Conservation (phyloP, 2,888 invertebrate genomes). For the Rhamnusium bicolor region DNA sequence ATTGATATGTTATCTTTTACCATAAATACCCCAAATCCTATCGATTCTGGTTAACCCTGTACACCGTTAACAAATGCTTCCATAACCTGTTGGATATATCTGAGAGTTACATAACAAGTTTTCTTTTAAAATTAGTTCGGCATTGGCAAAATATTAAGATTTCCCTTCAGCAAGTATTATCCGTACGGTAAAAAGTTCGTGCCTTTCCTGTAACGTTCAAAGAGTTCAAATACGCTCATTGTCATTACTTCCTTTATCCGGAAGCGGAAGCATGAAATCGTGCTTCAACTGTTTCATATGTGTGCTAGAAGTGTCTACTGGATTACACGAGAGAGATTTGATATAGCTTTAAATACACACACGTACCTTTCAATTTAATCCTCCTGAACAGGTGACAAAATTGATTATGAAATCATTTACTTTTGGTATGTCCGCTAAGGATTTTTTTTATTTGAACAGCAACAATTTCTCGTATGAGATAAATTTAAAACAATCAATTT, state of each 20-base stretch:
- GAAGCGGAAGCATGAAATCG: constrained; percentile 60
- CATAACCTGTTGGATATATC: too few relatives aligned
- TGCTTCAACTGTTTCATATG: constrained; percentile 46
- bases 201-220: constrained; percentile 24
- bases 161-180: neutral
- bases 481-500: neutral
- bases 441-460: neutral
- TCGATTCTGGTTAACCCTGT: too few relatives aligned
- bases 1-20: too few relatives aligned
- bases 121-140: neutral
- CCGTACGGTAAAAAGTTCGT: constrained; percentile 25
- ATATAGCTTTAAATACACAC: neutral
- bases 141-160: constrained; percentile 10
- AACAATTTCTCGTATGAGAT: neutral
- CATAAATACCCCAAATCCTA: too few relatives aligned
- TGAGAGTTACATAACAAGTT: too few relatives aligned
- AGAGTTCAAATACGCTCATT: constrained; percentile 51
- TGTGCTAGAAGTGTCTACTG: constrained; percentile 30
- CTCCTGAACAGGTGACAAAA: neutral
- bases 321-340: neutral
- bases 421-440: neutral
- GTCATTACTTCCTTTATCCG: constrained; percentile 63
- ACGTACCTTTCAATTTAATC: neutral
- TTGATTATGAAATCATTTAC: neutral
- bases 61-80: too few relatives aligned